Conservation (phyloP, 2,113 vertebrate genomes). For the Callospermophilus lateralis region DNA sequence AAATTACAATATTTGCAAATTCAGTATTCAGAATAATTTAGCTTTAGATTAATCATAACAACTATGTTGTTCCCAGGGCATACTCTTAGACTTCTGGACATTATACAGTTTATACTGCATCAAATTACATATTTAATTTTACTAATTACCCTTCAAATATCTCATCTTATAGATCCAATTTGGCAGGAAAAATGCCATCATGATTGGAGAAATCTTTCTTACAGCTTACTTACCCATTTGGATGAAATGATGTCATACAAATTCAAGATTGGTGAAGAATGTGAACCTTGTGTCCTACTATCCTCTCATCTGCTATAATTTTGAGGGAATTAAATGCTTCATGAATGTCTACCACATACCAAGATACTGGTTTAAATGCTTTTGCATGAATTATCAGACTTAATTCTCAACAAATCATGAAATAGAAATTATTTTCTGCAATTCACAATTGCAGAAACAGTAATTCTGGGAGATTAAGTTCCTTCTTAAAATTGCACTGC, state of each 20-base stretch:
- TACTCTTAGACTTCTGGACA: constrained; percentile 66
- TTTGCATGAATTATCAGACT: neutral
- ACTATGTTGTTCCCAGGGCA: too few relatives aligned
- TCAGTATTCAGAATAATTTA: constrained; percentile 23
- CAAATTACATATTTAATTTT: constrained; percentile 61
- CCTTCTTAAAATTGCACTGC: neutral
- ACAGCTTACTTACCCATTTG: constrained; percentile 71
- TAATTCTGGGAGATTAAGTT: neutral
- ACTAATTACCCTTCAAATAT: constrained; percentile 54
- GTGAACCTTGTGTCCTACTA: neutral
- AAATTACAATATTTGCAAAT: constrained; percentile 47
- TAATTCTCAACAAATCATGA: constrained; percentile 52
- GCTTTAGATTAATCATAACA: neutral
- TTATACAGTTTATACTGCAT: constrained; percentile 68
- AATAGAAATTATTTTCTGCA: constrained; percentile 65
- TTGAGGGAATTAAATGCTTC: neutral
- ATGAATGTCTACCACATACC: neutral
- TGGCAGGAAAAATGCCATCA: constrained; percentile 69
- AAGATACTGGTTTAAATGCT: neutral
- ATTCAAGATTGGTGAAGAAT: neutral
- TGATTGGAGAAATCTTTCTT: constrained; percentile 76
- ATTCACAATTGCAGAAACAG: constrained; percentile 41
- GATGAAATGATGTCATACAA: neutral
- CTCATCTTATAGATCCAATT: constrained; percentile 68
- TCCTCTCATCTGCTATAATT: neutral